Conservation (phyloP, 2,888 invertebrate genomes). For the Tachina fera region DNA sequence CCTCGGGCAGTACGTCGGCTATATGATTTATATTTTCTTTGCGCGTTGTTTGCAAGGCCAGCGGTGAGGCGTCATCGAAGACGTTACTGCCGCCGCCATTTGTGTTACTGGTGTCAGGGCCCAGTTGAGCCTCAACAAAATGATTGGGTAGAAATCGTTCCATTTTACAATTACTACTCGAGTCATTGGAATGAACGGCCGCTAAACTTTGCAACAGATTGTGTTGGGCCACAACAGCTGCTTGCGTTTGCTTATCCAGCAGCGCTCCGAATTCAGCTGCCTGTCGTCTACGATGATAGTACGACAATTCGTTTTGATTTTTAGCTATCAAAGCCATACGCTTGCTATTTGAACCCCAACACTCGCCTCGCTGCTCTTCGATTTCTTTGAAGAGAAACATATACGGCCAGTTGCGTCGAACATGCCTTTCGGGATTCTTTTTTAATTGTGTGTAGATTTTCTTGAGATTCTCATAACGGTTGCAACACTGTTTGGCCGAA, state of each 20-base stretch:
- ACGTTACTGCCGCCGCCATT: slow-evolving; percentile 43
- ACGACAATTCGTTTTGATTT: slow-evolving; percentile 81
- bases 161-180: slow-evolving; percentile 78
- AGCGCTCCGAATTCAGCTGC: slow-evolving; percentile 79
- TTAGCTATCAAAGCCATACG: slow-evolving; percentile 80
- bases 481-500: slow-evolving; percentile 82
- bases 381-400: slow-evolving; percentile 83
- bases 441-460: slow-evolving; percentile 83
- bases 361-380: slow-evolving; percentile 82
- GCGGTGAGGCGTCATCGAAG: slow-evolving; percentile 57
- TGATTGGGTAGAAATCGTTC: slow-evolving; percentile 81
- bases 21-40: slow-evolving; percentile 53
- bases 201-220: slow-evolving; percentile 77
- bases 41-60: slow-evolving; percentile 71
- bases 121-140: slow-evolving; percentile 81
- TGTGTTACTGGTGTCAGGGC: slow-evolving; percentile 74
- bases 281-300: slow-evolving; percentile 81
- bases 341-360: slow-evolving; percentile 82
- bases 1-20: slow-evolving; percentile 40
- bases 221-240: slow-evolving; percentile 72
- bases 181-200: slow-evolving; percentile 78
- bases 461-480: slow-evolving; percentile 82
- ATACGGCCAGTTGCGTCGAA: slow-evolving; percentile 82
- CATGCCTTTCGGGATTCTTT: slow-evolving; percentile 82
- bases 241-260: slow-evolving; percentile 78